Evolutionary conservation across 2,888 invertebrate genomes (phyloP).

Genomic region (Magallana nippona): DNA sequence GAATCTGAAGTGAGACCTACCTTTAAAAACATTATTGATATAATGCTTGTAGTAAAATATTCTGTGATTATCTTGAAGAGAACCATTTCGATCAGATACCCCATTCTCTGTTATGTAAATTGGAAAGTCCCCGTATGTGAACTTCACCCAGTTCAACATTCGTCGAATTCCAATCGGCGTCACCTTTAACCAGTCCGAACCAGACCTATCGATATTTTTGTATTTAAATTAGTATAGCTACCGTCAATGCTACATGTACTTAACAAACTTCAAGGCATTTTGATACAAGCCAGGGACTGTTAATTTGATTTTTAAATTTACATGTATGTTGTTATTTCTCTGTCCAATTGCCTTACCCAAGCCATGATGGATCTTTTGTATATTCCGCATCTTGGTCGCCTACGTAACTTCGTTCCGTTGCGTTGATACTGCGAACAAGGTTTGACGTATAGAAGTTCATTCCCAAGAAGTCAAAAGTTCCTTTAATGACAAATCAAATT

Average conservation of each 20-base stretch:
- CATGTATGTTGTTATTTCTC: too few relatives aligned
- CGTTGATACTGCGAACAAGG: conserved; percentile 42
- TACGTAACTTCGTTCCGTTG: conserved; percentile 52
- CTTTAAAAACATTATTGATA: conserved; percentile 77
- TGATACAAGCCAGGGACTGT: too few relatives aligned
- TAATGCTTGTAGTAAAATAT: conserved; percentile 73
- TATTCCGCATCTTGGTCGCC: conserved; percentile 63
- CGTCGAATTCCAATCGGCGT: conserved; percentile 72
- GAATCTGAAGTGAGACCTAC: conserved; percentile 54
- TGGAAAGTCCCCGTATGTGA: conserved; percentile 64
- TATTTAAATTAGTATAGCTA: too few relatives aligned
- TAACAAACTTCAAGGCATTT: too few relatives aligned
- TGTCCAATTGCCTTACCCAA: conserved; percentile 54
- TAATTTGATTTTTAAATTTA: too few relatives aligned
- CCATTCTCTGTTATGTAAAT: conserved; percentile 77
- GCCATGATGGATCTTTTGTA: conserved; percentile 54
- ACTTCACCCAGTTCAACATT: conserved; percentile 69
- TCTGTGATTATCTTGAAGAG: conserved; percentile 69
- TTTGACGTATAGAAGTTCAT: conserved; percentile 86
- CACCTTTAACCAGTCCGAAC: conserved; percentile 68
- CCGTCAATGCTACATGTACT: too few relatives aligned
- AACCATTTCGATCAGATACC: conserved; percentile 65
- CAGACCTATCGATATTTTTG: conserved; percentile 62
- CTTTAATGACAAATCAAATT: conserved; percentile 65
- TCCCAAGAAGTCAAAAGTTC: conserved; percentile 87